A percentile compares a stretch with the other conserved stretches of the same genome.
Evolutionary conservation across 1,140 invertebrate species (phyloP).

Genomic region (Micrasema minimum): DNA sequence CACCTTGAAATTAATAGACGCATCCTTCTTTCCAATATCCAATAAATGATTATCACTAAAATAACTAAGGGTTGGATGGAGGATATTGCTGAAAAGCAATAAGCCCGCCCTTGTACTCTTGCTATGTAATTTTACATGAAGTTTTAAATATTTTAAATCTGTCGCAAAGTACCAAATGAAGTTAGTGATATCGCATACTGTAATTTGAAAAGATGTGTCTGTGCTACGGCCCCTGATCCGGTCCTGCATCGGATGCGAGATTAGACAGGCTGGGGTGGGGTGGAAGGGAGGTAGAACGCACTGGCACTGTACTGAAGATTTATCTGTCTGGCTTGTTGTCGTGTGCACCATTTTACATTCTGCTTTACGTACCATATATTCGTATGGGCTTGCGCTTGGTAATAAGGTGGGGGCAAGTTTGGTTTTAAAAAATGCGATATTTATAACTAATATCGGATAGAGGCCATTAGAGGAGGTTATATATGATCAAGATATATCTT

Average conservation of each 20-base stretch:
- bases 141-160: too few relatives aligned
- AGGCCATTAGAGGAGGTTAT: background rate
- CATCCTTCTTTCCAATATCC: background rate
- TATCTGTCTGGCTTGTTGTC: constrained; percentile 3
- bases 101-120: too few relatives aligned
- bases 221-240: too few relatives aligned
- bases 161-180: too few relatives aligned
- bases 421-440: too few relatives aligned
- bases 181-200: too few relatives aligned
- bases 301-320: background rate
- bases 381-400: background rate
- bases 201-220: too few relatives aligned
- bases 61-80: too few relatives aligned
- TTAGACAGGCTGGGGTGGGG: background rate
- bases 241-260: background rate
- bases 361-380: background rate
- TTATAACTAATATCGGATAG: background rate
- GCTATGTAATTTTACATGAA: too few relatives aligned
- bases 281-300: background rate
- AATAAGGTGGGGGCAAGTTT: background rate
- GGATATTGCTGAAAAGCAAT: too few relatives aligned
- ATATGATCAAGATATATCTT: background rate
- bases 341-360: background rate
- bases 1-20: too few relatives aligned
- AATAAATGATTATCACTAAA: too few relatives aligned